phyloP scores from a whole-genome alignment of 2,888 invertebrate species.

The Erebia aethiops region DNA sequence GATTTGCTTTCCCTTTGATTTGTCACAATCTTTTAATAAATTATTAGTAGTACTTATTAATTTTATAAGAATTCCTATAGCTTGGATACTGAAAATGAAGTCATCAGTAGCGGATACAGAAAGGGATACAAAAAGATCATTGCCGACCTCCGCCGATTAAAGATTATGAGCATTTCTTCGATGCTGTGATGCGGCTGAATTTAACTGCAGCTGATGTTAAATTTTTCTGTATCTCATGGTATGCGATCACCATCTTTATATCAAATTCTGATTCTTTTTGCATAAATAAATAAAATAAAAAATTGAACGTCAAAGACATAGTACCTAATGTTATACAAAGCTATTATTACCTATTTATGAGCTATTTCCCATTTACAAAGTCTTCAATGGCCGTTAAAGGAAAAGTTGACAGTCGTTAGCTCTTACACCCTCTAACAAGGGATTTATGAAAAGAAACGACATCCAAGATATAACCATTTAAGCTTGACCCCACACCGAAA shows the following conservation, averaged over 20 bases:
- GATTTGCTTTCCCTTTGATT: constrained; percentile 44
- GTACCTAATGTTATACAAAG: not conserved
- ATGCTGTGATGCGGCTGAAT: too few species aligned
- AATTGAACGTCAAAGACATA: not conserved
- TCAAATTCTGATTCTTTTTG: too few species aligned
- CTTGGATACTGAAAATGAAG: too few species aligned
- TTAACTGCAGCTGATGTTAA: too few species aligned
- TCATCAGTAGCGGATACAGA: too few species aligned
- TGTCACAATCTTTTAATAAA: not conserved
- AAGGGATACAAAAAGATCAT: too few species aligned
- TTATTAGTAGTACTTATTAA: not conserved
- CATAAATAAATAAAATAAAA: not conserved
- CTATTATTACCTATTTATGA: constrained; percentile 55
- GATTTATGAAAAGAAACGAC: constrained; percentile 62
- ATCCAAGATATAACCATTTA: constrained; percentile 51
- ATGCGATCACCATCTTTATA: too few species aligned
- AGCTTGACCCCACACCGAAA: constrained; percentile 47
- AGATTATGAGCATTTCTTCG: too few species aligned
- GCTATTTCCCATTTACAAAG: constrained; percentile 69
- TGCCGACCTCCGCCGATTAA: too few species aligned
- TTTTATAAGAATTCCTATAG: too few species aligned
- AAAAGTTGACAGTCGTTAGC: constrained; percentile 78
- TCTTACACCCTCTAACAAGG: constrained; percentile 65
- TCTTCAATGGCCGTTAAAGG: constrained; percentile 65
- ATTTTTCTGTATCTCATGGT: too few species aligned